These are phyloP conservation scores for Scomber scombrus DNA, from an alignment of 2,113 vertebrate species.

Conservation along the genomic window DNA sequence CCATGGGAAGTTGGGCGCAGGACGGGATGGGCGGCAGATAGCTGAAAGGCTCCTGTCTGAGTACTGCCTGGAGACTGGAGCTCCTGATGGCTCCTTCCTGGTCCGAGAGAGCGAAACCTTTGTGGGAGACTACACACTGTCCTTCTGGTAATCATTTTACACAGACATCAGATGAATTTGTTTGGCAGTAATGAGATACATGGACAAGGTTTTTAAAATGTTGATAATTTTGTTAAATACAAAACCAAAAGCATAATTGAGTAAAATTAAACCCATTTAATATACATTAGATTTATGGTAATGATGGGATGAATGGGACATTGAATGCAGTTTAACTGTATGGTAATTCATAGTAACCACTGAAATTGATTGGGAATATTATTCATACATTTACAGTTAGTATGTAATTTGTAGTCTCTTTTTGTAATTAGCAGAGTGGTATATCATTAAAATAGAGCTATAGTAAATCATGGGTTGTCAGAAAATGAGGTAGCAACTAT, in stretches of 20 bases:
- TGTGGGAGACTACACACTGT: slow-evolving; percentile 97
- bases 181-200: background rate
- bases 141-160: slow-evolving; percentile 90
- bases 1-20: slow-evolving; percentile 94
- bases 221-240: no score
- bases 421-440: background rate
- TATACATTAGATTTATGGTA: background rate
- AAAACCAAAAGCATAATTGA: no score
- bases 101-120: slow-evolving; percentile 99
- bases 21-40: slow-evolving; percentile 96
- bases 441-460: background rate
- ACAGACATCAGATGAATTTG: background rate
- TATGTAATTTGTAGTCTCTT: background rate
- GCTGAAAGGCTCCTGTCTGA: slow-evolving; percentile 94
- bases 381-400: background rate
- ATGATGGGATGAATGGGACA: background rate
- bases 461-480: no score
- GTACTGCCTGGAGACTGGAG: slow-evolving; percentile 95
- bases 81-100: slow-evolving; percentile 95
- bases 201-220: no score
- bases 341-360: background rate
- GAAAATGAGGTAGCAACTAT: no score
- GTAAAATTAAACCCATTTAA: no score
- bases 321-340: background rate
- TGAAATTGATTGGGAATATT: background rate